phyloP scores from a whole-genome alignment of 1,140 invertebrate species.

The Argopecten irradians region DNA sequence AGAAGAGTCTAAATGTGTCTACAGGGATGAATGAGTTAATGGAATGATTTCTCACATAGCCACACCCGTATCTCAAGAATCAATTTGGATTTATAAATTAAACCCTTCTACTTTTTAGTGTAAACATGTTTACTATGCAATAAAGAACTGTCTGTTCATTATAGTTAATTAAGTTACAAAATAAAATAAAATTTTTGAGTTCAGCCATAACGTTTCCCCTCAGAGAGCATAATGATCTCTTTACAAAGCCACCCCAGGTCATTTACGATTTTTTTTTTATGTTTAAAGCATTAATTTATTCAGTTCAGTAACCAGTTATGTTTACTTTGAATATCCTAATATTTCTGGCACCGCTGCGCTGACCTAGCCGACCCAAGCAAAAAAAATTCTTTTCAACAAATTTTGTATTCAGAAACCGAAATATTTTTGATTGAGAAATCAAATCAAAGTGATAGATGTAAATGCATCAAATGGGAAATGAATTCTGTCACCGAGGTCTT shows the following conservation, averaged over 20 bases:
- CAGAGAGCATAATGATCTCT: neutral
- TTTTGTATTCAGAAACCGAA: neutral
- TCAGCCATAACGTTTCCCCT: neutral
- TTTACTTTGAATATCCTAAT: neutral
- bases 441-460: neutral
- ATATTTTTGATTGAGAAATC: neutral
- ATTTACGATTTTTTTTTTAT: neutral
- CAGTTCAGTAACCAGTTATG: neutral
- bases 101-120: neutral
- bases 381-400: neutral
- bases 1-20: no score
- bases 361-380: neutral
- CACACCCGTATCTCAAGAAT: neutral
- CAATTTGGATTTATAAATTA: neutral
- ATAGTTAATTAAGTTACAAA: constrained; percentile 6
- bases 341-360: neutral
- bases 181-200: constrained; percentile 9
- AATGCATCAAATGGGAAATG: neutral
- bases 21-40: no score
- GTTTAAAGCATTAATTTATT: neutral
- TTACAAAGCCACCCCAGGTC: neutral
- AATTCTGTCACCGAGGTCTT: neutral
- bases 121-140: neutral
- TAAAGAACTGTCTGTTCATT: constrained; percentile 17
- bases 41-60: neutral